phyloP scores from a whole-genome alignment of 2,113 vertebrate species.

The Seriola quinqueradiata region DNA sequence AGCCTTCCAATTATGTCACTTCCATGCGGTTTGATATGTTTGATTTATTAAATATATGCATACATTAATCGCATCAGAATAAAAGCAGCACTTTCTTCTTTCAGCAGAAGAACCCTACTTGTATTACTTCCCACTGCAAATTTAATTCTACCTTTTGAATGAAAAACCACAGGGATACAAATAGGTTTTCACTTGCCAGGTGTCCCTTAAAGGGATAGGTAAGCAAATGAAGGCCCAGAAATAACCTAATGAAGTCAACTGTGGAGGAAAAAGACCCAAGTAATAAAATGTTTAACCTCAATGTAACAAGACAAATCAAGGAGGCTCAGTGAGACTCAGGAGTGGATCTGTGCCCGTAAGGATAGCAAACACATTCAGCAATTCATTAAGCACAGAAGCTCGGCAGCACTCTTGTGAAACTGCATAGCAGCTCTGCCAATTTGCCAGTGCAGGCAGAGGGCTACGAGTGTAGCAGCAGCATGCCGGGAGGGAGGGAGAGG shows the following conservation, averaged over 20 bases:
- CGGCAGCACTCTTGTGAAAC: constrained; percentile 70
- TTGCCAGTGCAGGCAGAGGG: constrained; percentile 65
- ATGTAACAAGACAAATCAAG: constrained; percentile 81
- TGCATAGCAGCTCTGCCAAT: constrained; percentile 75
- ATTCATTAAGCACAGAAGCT: constrained; percentile 81
- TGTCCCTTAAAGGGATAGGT: constrained; percentile 60
- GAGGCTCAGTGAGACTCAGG: constrained; percentile 66
- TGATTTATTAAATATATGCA: background rate
- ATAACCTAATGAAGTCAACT: constrained; percentile 77
- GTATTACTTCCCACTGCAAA: background rate
- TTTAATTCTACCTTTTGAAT: constrained; percentile 18
- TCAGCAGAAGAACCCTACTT: background rate
- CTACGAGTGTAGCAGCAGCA: constrained; percentile 49
- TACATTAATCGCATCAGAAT: background rate
- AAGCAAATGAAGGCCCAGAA: constrained; percentile 67
- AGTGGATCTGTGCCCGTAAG: constrained; percentile 79
- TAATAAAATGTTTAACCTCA: constrained; percentile 84
- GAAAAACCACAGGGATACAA: constrained; percentile 29
- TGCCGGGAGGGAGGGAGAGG: constrained; percentile 33
- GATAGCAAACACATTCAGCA: constrained; percentile 79
- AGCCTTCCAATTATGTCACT: constrained; percentile 13
- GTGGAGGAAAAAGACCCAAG: constrained; percentile 57
- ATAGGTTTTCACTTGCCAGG: constrained; percentile 27
- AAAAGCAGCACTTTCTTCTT: background rate
- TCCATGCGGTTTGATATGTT: background rate